These are phyloP conservation scores for Eidolon dupreanum DNA, from an alignment of 2,797 vertebrate genomes.

Conservation along the genomic window DNA sequence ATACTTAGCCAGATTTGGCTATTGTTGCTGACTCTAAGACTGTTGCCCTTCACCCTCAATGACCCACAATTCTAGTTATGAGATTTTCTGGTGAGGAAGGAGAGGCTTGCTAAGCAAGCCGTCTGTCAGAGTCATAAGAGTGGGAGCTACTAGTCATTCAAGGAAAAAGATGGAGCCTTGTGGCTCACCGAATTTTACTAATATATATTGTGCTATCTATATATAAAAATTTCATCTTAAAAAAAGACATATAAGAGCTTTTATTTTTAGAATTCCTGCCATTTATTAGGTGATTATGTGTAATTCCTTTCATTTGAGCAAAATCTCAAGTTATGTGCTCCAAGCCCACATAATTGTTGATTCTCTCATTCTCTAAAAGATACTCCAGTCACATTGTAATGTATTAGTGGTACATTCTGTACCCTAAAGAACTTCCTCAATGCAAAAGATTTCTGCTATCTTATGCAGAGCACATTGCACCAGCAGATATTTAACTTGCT, in stretches of 20 bases:
- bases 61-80: neutral
- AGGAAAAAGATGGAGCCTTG: slow-evolving; percentile 38
- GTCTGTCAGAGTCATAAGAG: neutral
- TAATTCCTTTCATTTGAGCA: neutral
- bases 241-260: neutral
- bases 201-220: neutral
- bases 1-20: neutral
- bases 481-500: slow-evolving; percentile 24
- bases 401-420: neutral
- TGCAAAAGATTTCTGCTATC: slow-evolving; percentile 31
- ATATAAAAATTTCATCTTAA: slow-evolving; percentile 53
- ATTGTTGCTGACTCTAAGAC: neutral
- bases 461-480: neutral
- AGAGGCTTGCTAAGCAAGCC: neutral
- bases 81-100: neutral
- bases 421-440: slow-evolving; percentile 23
- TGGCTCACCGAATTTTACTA: neutral
- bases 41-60: neutral
- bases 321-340: neutral
- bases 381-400: neutral
- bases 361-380: slow-evolving; percentile 57
- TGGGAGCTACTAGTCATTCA: neutral
- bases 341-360: neutral
- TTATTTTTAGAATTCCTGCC: slow-evolving; percentile 7
- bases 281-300: neutral